phyloP scores from a whole-genome alignment of 1,140 invertebrate species.

The Liolophura sinensis region DNA sequence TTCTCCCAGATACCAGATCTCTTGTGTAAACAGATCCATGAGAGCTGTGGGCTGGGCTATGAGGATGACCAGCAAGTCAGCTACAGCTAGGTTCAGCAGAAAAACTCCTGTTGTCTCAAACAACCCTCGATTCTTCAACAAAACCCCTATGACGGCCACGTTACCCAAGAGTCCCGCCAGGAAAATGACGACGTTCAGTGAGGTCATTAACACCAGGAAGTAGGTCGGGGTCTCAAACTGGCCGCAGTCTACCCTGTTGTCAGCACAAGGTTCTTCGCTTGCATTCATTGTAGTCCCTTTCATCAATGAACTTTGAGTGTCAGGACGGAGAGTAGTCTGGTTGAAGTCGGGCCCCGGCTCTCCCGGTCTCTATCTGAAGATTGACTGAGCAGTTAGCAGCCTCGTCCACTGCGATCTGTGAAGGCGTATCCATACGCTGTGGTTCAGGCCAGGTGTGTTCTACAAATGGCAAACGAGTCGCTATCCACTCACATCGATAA shows the following conservation, averaged over 20 bases:
- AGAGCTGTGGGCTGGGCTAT: constrained; percentile 86
- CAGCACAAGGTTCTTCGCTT: too few species aligned
- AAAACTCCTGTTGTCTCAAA: constrained; percentile 83
- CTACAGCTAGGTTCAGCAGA: constrained; percentile 73
- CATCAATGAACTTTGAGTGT: too few species aligned
- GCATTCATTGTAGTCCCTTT: too few species aligned
- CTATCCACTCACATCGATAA: too few species aligned
- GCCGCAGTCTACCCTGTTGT: not conserved
- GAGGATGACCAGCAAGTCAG: constrained; percentile 78
- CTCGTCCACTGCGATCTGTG: too few species aligned
- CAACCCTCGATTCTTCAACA: constrained; percentile 62
- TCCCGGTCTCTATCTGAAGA: too few species aligned
- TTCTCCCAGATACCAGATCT: constrained; percentile 77
- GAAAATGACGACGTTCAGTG: constrained; percentile 36
- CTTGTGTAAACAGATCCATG: constrained; percentile 75
- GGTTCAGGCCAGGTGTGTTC: too few species aligned
- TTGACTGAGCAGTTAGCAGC: too few species aligned
- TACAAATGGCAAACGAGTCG: too few species aligned
- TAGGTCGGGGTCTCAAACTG: constrained; percentile 70
- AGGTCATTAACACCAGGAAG: constrained; percentile 65
- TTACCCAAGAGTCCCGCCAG: constrained; percentile 38
- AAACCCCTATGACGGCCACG: constrained; percentile 32
- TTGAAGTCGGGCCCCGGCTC: too few species aligned
- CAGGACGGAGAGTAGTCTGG: too few species aligned
- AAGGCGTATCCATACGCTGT: too few species aligned